Evolutionary conservation across 2,113 vertebrate species (phyloP), one percentile per base, ranked within the genome.

Genomic region (Mustela lutreola): DNA sequence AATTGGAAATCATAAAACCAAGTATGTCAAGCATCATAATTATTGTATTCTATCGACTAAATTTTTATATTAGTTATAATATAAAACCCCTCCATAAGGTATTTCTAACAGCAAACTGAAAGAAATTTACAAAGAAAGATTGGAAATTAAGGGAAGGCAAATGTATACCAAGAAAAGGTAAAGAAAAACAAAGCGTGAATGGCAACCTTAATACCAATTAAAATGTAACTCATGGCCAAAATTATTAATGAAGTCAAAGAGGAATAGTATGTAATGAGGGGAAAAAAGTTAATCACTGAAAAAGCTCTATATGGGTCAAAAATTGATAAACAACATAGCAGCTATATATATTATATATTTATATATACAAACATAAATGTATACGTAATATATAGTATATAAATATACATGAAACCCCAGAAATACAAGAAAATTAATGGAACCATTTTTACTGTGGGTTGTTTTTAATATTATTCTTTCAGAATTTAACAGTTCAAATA

Each of bases 401-500:
- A 42, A 50, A 73, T 9, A 67, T 39, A 92, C 18, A 81, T 4
- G 21, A 67, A 65, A 58, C 28, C 60, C n/a, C 53, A 63, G 80
- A 94, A 78, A 60, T 73, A 48, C 2, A 75, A 50, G 50, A 4
- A 92, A 22, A 95, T 45, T 63, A 31, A 50, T 21, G 60, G 88
- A 83, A 70, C 50, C 0, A 63, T 26, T 82, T 91, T 93, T 92
- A 60, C 39, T 60, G 22, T 84, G 70, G 10, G 8, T 88, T 67
- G 11, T 67, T 95, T 89, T 58, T 14, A 96, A 70, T 53, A 84
- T 42, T 81, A 24, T 87, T 50, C 24, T 84, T 89, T 91, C 58
- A 79, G 91, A 81, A 82, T 80, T 92, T 63, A 28, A 65, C 50
- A 76, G 78, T 53, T 93, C 28, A 93, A 76, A 31, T 81, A 83